Evolutionary conservation across 2,888 invertebrate genomes (phyloP), one percentile per base, ranked within the genome.

Genomic region (Drosophila mimetica): DNA sequence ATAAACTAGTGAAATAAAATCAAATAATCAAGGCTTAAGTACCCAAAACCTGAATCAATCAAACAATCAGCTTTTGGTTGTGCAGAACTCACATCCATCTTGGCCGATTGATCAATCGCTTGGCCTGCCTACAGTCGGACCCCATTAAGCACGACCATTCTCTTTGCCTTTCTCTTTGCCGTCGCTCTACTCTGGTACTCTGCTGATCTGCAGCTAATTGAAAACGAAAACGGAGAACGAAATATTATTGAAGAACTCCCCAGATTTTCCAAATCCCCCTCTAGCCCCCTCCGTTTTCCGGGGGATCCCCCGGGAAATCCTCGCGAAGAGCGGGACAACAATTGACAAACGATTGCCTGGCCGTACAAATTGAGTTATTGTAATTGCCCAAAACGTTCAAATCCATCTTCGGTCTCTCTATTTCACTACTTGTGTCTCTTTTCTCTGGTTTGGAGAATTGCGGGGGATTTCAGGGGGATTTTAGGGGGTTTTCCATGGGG

Each of bases 361-460:
- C 79, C 65, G 81, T 73, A 86, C 82, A 83, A 83, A 83, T 83
- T 83, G 82, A 83, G 82, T 86, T 83, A 83, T 83, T 83, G 88
- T 88, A 83, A 83, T 82, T 88, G 82, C 82, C 83, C 84, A 75
- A 82, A 82, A 87, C 73, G 88, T 82, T 82, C 88, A 77, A 81
- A 82, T 86, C 86, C 83, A 82, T 82, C 88, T 86, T 71, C 65
- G 65, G 57, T 54, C 50, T 48, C 44, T 44, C 48, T 18, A 30
- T 34, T 16, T 42, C 44, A 36, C 48, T 18, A 30, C 25, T 16
- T 42, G 47, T 16, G 25, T 41, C 37, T 32, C 44, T 54, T 53
- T 42, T 54, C 50, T 52, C 9, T 20, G 18, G 55, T 55, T 60
- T 70, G 48, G 46, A 44, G 36, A 32, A 39, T 65, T 28, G 66